These are phyloP conservation scores for Eulithis testata DNA, from an alignment of 2,888 invertebrate species.

Conservation along the genomic window DNA sequence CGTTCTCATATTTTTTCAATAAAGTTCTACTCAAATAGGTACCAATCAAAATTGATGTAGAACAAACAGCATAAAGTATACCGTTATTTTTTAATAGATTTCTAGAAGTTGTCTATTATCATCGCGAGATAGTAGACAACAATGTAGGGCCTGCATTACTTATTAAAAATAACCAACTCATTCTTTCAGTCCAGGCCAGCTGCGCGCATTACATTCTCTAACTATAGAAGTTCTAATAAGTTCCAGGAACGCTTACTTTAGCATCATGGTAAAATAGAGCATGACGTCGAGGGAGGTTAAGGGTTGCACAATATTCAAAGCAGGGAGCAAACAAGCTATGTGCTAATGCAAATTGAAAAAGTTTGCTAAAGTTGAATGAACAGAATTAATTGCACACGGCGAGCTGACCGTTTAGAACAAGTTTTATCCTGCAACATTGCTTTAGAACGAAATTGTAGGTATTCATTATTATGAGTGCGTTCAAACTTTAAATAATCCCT, in stretches of 20 bases:
- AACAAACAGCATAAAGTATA: no score
- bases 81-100: no score
- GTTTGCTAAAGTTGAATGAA: slow-evolving; percentile 56
- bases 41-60: no score
- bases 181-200: no score
- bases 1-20: no score
- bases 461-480: neutral
- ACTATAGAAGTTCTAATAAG: slow-evolving; percentile 19
- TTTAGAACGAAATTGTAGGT: slow-evolving; percentile 7
- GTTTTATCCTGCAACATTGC: slow-evolving; percentile 10
- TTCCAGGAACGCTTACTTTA: slow-evolving; percentile 34
- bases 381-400: slow-evolving; percentile 60
- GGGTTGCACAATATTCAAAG: slow-evolving; percentile 48
- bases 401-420: slow-evolving; percentile 46
- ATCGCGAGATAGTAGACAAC: no score
- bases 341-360: slow-evolving; percentile 69
- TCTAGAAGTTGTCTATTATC: no score
- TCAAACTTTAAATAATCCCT: neutral
- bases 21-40: no score
- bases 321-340: slow-evolving; percentile 44
- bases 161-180: no score
- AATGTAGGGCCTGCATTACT: no score
- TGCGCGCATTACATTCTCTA: neutral
- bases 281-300: slow-evolving; percentile 30
- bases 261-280: slow-evolving; percentile 43